Evolutionary conservation across 1,140 invertebrate genomes (phyloP), one percentile per base, ranked within the genome.

Genomic region (Cotesia chilonis): DNA sequence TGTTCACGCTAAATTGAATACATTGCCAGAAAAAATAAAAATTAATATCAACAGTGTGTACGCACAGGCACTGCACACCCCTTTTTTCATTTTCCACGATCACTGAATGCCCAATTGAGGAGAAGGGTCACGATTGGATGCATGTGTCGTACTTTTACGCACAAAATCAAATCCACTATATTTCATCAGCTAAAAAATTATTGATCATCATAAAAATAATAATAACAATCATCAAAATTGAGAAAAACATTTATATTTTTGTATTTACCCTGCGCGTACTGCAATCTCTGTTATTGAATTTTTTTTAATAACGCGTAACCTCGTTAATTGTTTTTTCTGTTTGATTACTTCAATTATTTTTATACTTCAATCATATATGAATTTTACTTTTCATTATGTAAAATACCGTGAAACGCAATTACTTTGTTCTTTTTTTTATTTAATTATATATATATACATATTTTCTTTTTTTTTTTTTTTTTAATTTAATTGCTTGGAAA

Each of bases 1-100:
- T 75, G 70, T 72, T 75, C 70, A 72, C 73, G 73, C 73, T 59
- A 75, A 75, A 75, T 75, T 75, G 73, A 75, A 75, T 75, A 47
- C 67, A 75, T 75, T 52, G 70, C 51, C 51, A 75, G 28, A 47
- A 47, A 47, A 47, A 47, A 47, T 47, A 75, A 75, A 75, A 75
- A 74, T 71, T 72, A 72, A 75, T 72, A 72, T 72, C 66, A 71
- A 69, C 66, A 72, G 51, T 75, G 70, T 68, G 52, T 66, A 64
- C 36, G 51, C 66, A 65, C 72, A 71, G 47, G 59, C 73, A 69
- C 69, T 74, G 69, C 4, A 41, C 54, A 36, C 57, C 60, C 54
- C 28, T n/a, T 71, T 20, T 65, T 59, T 73, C 66, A 67, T 69
- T 55, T 35, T 36, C 12, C 36, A 35, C 9, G 47, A 59, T 60